Percentiles rank a stretch among this genome's conserved stretches.
Conservation (phyloP, 2,888 invertebrate genomes). For the Neocrepidodera transversa region DNA sequence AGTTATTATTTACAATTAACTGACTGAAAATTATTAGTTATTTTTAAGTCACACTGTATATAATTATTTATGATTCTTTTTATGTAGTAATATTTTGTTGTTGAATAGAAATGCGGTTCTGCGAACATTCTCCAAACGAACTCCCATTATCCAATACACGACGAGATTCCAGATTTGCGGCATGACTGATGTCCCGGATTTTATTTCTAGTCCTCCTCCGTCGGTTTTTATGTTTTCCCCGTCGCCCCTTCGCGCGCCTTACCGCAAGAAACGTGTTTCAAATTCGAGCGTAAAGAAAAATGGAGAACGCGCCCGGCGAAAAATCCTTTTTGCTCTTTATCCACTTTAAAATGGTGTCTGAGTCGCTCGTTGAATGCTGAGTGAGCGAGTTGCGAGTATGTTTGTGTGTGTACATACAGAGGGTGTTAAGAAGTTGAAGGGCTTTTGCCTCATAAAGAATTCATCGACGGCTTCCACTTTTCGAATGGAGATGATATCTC, state of each 20-base stretch:
- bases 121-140: constrained; percentile 4
- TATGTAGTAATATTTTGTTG: too few relatives aligned
- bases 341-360: constrained; percentile 28
- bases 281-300: constrained; percentile 7
- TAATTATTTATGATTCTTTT: too few relatives aligned
- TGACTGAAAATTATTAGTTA: too few relatives aligned
- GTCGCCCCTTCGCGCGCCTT: neutral
- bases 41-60: too few relatives aligned
- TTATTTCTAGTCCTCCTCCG: constrained; percentile 10
- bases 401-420: constrained; percentile 19
- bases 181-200: constrained; percentile 30
- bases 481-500: constrained; percentile 12
- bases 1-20: too few relatives aligned
- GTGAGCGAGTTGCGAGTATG: constrained; percentile 11
- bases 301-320: constrained; percentile 12
- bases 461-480: constrained; percentile 25
- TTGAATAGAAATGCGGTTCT: constrained; percentile 9
- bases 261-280: neutral
- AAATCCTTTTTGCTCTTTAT: constrained; percentile 26
- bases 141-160: constrained; percentile 21
- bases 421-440: constrained; percentile 19
- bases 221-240: constrained; percentile 7
- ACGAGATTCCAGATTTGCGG: constrained; percentile 19
- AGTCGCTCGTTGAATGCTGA: constrained; percentile 22
- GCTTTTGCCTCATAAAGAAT: constrained; percentile 23